These are phyloP conservation scores for Hedya salicella DNA, from an alignment of 2,888 invertebrate genomes.

Conservation along the genomic window DNA sequence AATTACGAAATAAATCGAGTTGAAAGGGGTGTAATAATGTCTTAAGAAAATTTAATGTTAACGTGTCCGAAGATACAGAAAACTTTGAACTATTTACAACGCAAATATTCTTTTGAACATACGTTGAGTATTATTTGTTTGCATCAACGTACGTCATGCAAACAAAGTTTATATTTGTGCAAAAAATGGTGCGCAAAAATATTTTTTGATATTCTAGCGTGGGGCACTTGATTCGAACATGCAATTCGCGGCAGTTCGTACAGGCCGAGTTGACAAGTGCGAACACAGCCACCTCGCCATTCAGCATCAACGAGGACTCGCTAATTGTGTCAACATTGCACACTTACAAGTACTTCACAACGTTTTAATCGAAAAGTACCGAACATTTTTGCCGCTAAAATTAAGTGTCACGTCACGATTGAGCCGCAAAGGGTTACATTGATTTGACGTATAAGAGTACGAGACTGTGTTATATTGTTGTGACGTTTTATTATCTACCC, in stretches of 20 bases:
- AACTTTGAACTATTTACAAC: too few relatives aligned
- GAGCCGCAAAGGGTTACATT: too few relatives aligned
- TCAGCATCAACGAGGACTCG: background rate
- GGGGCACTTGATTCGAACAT: background rate
- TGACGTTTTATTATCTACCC: too few relatives aligned
- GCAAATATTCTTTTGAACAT: too few relatives aligned
- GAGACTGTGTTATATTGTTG: too few relatives aligned
- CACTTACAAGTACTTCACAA: background rate
- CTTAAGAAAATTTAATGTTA: too few relatives aligned
- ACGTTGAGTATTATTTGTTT: too few relatives aligned
- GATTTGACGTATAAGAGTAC: too few relatives aligned
- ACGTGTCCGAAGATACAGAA: too few relatives aligned
- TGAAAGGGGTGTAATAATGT: too few relatives aligned
- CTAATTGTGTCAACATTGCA: slow-evolving; percentile 18
- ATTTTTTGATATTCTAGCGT: background rate
- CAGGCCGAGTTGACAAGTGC: background rate
- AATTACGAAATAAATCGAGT: too few relatives aligned
- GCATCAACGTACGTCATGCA: too few relatives aligned
- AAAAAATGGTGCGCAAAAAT: background rate
- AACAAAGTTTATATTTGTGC: background rate
- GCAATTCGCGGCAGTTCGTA: background rate
- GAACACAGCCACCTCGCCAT: background rate
- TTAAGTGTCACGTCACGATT: background rate
- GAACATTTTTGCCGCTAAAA: background rate
- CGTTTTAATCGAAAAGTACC: background rate